Evolutionary conservation across 2,888 invertebrate genomes (phyloP).

Genomic region (Plutella xylostella): DNA sequence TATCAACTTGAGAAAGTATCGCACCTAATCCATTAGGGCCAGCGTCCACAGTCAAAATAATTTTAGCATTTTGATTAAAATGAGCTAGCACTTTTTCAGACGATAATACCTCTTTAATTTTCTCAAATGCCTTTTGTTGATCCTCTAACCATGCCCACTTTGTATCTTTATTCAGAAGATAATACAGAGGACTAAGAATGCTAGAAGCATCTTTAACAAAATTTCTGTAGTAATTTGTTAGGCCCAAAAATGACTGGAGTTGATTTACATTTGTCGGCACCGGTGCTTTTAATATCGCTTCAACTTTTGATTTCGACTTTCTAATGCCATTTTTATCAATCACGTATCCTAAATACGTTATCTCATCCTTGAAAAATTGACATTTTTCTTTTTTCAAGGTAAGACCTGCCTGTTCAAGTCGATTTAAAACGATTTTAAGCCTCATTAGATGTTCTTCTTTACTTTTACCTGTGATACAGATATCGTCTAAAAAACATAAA

Average conservation of each 20-base stretch:
- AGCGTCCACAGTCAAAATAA: slow-evolving; percentile 11
- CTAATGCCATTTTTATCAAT: neutral
- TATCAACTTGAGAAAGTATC: slow-evolving; percentile 6
- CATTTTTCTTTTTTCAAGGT: neutral
- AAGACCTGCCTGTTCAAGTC: neutral
- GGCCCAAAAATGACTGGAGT: neutral
- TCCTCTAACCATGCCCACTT: neutral
- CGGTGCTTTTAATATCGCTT: neutral
- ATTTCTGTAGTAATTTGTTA: neutral
- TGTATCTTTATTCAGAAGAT: neutral
- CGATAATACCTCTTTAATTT: neutral
- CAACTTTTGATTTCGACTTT: neutral
- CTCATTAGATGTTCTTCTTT: neutral
- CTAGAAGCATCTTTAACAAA: neutral
- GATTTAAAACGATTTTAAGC: neutral
- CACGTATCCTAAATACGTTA: neutral
- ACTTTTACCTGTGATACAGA: neutral
- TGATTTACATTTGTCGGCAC: neutral
- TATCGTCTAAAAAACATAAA: neutral
- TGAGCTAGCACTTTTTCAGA: neutral
- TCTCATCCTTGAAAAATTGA: neutral
- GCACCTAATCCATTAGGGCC: slow-evolving; percentile 8
- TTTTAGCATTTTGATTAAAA: neutral
- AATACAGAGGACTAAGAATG: neutral
- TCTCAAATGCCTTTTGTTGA: neutral